These are phyloP conservation scores for Macropis europaea DNA, from an alignment of 2,888 invertebrate genomes.

Conservation along the genomic window DNA sequence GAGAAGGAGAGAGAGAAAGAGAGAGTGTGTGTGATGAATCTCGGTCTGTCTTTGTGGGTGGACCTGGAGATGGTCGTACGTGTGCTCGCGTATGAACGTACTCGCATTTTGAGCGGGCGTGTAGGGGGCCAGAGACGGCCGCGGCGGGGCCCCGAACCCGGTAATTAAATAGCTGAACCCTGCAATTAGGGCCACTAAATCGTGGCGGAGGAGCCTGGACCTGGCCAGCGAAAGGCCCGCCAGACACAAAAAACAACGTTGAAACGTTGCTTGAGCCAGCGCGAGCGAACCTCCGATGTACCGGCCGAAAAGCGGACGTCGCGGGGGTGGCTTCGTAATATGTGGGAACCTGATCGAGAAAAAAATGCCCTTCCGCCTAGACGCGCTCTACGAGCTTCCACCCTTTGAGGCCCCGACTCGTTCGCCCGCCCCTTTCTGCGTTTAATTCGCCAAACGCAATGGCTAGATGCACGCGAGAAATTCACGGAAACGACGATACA, in stretches of 20 bases:
- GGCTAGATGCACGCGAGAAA: neutral
- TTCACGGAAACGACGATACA: too few species aligned
- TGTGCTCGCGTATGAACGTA: slow-evolving; percentile 63
- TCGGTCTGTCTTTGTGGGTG: slow-evolving; percentile 55
- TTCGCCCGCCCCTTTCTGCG: slow-evolving; percentile 26
- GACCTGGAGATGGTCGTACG: slow-evolving; percentile 50
- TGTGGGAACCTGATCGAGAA: slow-evolving; percentile 76
- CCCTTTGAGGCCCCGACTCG: neutral
- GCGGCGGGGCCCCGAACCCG: slow-evolving; percentile 81
- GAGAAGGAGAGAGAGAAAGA: too few species aligned
- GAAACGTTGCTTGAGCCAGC: slow-evolving; percentile 75
- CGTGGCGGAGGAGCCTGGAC: slow-evolving; percentile 84
- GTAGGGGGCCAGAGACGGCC: slow-evolving; percentile 59
- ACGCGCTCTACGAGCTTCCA: slow-evolving; percentile 29
- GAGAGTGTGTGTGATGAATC: too few species aligned
- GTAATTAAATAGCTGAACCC: slow-evolving; percentile 92
- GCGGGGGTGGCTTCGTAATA: slow-evolving; percentile 79
- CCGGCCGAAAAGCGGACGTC: slow-evolving; percentile 51
- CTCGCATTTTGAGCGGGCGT: slow-evolving; percentile 67
- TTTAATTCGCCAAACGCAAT: neutral
- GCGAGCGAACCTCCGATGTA: slow-evolving; percentile 48
- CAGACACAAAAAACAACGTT: slow-evolving; percentile 80
- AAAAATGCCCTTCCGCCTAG: slow-evolving; percentile 49
- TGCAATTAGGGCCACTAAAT: slow-evolving; percentile 93
- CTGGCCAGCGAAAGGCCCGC: slow-evolving; percentile 80